A percentile compares a stretch with the other conserved stretches of the same genome.
phyloP scores from a whole-genome alignment of 2,113 vertebrate genomes.

The Poecilia latipinna region DNA sequence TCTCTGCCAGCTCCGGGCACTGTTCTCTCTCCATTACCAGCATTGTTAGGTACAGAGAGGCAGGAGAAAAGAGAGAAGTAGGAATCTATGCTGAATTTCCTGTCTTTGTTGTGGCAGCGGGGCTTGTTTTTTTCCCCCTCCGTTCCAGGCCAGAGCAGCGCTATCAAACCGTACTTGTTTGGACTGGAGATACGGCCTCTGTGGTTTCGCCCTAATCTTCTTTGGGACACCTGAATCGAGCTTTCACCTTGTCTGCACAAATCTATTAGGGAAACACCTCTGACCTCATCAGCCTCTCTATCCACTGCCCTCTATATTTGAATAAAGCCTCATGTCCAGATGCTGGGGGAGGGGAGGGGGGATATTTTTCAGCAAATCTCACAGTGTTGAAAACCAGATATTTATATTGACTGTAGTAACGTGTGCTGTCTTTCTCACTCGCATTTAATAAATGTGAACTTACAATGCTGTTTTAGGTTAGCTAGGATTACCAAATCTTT shows the following conservation, averaged over 20 bases:
- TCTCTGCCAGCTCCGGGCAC: conserved; percentile 79
- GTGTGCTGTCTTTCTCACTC: background rate
- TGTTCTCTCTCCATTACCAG: conserved; percentile 81
- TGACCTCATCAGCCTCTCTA: conserved; percentile 57
- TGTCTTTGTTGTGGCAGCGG: conserved; percentile 74
- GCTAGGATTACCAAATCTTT: background rate
- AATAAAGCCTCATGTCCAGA: conserved; percentile 56
- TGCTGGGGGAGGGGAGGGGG: background rate
- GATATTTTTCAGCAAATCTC: conserved; percentile 45
- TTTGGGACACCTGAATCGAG: conserved; percentile 53
- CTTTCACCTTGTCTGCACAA: conserved; percentile 50
- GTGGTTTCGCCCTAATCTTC: conserved; percentile 62
- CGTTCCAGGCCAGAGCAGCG: conserved; percentile 73
- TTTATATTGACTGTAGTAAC: too few species aligned
- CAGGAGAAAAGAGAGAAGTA: conserved; percentile 76
- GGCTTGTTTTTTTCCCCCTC: conserved; percentile 80
- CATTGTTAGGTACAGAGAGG: conserved; percentile 71
- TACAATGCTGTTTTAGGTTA: background rate
- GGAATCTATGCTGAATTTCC: conserved; percentile 79
- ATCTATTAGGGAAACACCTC: conserved; percentile 75
- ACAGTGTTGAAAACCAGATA: background rate
- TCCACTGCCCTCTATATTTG: conserved; percentile 17
- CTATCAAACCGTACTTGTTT: conserved; percentile 78
- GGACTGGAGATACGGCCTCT: conserved; percentile 71
- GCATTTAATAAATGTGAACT: background rate